Conservation (phyloP, 1,140 invertebrate genomes). For the Penaeus chinensis region DNA sequence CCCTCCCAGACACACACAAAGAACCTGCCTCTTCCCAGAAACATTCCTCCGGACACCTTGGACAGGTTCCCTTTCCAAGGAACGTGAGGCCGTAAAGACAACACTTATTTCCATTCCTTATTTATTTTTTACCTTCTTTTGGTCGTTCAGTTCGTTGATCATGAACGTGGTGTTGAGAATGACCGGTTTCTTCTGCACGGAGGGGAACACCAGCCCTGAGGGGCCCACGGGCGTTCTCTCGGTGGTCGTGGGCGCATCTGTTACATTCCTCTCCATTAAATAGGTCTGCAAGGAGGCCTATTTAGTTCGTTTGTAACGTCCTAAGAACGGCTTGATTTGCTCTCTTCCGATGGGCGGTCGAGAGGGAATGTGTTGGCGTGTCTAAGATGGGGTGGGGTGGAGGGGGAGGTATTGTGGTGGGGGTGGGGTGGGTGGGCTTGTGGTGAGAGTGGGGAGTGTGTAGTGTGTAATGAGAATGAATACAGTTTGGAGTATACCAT, state of each 20-base stretch:
- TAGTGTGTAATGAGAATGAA: too few relatives aligned
- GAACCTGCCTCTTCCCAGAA: too few relatives aligned
- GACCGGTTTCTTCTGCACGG: slow-evolving; percentile 88
- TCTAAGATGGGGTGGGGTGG: neutral
- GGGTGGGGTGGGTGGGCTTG: too few relatives aligned
- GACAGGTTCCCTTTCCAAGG: neutral
- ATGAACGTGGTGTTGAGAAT: slow-evolving; percentile 84
- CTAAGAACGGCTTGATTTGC: too few relatives aligned
- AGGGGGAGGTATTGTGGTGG: too few relatives aligned
- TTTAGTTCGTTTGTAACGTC: too few relatives aligned
- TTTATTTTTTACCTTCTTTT: slow-evolving; percentile 80
- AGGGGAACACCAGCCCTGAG: slow-evolving; percentile 84
- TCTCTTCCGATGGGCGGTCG: neutral
- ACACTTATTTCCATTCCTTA: too few relatives aligned
- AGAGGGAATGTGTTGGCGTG: neutral
- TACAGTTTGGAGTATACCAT: too few relatives aligned
- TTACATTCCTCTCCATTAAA: slow-evolving; percentile 47
- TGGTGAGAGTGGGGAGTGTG: too few relatives aligned
- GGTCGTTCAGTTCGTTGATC: slow-evolving; percentile 78
- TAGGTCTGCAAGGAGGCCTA: slow-evolving; percentile 32
- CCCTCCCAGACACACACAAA: too few relatives aligned
- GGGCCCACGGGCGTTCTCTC: slow-evolving; percentile 52
- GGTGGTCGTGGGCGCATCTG: slow-evolving; percentile 40
- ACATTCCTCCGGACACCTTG: too few relatives aligned
- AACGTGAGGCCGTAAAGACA: neutral